Conservation (phyloP, 2,797 vertebrate species). For the Rhinatrema bivittatum region DNA sequence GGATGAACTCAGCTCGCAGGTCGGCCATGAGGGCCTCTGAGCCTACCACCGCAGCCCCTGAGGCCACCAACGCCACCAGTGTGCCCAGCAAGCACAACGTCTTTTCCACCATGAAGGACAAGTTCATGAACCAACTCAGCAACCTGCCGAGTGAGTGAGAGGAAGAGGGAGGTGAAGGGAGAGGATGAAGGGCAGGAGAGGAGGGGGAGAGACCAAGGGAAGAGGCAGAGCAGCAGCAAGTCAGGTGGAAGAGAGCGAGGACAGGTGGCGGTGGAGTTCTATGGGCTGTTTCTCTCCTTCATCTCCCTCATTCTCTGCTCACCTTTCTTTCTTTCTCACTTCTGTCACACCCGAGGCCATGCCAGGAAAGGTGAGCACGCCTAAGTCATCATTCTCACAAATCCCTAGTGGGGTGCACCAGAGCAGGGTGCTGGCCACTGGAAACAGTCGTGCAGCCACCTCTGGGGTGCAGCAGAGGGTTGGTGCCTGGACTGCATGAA, state of each 20-base stretch:
- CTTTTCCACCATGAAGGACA: slow-evolving; percentile 72
- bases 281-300: slow-evolving; percentile 1
- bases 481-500: no score
- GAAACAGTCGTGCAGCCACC: neutral
- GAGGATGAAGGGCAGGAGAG: no score
- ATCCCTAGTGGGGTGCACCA: no score
- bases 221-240: no score
- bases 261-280: no score
- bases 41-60: slow-evolving; percentile 2
- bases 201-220: no score
- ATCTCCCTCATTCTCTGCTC: slow-evolving; percentile 3
- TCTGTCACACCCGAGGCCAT: slow-evolving; percentile 7
- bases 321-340: neutral
- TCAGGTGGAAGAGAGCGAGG: no score
- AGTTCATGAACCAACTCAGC: slow-evolving; percentile 72
- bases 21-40: slow-evolving; percentile 16
- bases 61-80: slow-evolving; percentile 17
- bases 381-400: no score
- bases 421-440: neutral
- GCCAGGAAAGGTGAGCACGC: slow-evolving; percentile 8
- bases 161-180: no score
- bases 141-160: slow-evolving; percentile 61
- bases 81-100: slow-evolving; percentile 60
- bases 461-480: no score
- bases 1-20: slow-evolving; percentile 27